Conservation (phyloP, 1,140 invertebrate genomes). For the Metopolophium dirhodum region DNA sequence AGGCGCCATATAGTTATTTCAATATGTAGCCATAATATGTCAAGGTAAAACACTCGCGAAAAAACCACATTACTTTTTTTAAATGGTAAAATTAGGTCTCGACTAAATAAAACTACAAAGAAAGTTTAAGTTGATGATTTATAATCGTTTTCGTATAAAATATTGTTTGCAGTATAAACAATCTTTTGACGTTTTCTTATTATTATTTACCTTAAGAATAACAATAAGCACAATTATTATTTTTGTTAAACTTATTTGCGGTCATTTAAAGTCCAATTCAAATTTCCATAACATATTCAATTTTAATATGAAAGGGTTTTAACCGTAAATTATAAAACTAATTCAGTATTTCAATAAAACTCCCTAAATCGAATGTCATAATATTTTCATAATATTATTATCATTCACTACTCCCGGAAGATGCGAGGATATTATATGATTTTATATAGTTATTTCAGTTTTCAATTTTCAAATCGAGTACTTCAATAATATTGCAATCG, state of each 20-base stretch:
- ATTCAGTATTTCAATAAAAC: not conserved
- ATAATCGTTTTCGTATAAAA: not conserved
- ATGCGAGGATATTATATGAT: too few species aligned
- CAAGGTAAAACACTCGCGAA: not conserved
- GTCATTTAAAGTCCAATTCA: not conserved
- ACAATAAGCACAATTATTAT: not conserved
- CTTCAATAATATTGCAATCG: too few species aligned
- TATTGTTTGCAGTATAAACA: not conserved
- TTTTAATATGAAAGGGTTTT: not conserved
- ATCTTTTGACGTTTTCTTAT: not conserved
- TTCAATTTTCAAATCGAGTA: not conserved
- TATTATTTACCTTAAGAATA: not conserved
- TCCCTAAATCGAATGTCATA: not conserved
- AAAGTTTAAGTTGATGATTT: not conserved
- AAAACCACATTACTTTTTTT: not conserved
- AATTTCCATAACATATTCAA: not conserved
- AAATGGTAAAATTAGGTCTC: not conserved
- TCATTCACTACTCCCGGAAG: too few species aligned
- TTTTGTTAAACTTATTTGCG: not conserved
- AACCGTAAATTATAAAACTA: not conserved
- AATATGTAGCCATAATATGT: not conserved
- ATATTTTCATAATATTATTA: too few species aligned
- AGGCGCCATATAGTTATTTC: not conserved
- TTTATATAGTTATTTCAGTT: not conserved
- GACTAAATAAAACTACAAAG: not conserved